Conservation (phyloP, 1,140 invertebrate species). For the Thereuonema tuberculata region DNA sequence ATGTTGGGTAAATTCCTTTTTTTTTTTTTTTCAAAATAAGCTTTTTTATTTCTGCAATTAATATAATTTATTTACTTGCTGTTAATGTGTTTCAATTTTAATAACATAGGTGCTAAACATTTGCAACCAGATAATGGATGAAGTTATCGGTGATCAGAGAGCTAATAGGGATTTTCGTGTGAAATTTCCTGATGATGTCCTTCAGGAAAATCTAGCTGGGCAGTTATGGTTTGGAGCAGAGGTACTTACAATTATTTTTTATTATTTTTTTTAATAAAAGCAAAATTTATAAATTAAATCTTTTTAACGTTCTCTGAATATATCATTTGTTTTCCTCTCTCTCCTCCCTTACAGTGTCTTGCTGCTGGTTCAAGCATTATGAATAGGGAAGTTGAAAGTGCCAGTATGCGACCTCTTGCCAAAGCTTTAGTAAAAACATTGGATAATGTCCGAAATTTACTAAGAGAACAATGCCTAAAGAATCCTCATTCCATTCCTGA, state of each 20-base stretch:
- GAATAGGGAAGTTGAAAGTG: constrained; percentile 87
- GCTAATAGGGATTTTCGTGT: constrained; percentile 90
- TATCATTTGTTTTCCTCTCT: constrained; percentile 3
- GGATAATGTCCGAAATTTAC: constrained; percentile 74
- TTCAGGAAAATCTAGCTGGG: constrained; percentile 92
- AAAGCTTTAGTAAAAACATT: constrained; percentile 87
- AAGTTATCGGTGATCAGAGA: constrained; percentile 72
- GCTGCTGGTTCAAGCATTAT: constrained; percentile 78
- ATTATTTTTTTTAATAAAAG: too few relatives aligned
- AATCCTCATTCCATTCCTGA: constrained; percentile 46
- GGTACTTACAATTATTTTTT: constrained; percentile 35
- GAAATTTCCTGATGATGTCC: constrained; percentile 96
- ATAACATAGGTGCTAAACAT: constrained; percentile 67
- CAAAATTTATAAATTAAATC: background rate
- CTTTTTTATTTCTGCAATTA: too few relatives aligned
- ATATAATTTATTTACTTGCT: too few relatives aligned
- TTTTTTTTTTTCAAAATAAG: too few relatives aligned
- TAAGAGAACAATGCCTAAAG: constrained; percentile 61
- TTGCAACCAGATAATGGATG: constrained; percentile 90
- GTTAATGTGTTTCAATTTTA: too few relatives aligned
- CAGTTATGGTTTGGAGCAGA: constrained; percentile 99
- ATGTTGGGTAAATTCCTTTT: too few relatives aligned
- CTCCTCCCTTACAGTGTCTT: constrained; percentile 20
- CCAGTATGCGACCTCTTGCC: constrained; percentile 89
- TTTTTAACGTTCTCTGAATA: background rate